Base-by-base conservation (phyloP, 2,888 invertebrate species). In the Glyphotaelius pellucidus region DNA sequence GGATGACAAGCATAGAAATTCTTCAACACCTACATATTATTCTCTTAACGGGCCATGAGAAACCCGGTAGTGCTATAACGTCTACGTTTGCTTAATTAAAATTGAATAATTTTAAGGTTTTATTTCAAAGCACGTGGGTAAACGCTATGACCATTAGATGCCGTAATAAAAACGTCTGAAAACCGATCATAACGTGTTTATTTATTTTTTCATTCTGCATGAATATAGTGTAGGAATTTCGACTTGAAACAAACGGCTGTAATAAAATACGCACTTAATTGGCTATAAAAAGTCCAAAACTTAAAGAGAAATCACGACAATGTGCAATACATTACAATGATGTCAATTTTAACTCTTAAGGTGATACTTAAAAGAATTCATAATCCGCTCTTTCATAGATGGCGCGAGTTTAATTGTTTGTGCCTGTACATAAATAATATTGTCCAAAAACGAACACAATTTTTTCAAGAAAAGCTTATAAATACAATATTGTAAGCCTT, bases 1-100 rank as follows among this genome's bases (percentile, higher is more conserved):
- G 25, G 67, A n/a, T 67, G 67, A 83, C 30, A 80, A 86, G 91
- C 87, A 80, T 90, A 90, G 80, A 92, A 90, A 80, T 91, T 89
- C 89, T 89, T 38, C 19, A 47, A 81, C 91, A 80, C 88, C 81
- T 91, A 80, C 91, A 19, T 81, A 79, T 47, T 80, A 38, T 80
- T 30, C n/a, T 25, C 15, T 11, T 5, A 47, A 83, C 15, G 89
- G 25, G 79, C 80, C 38, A 84, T 90, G 91, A 52, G 91, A 89
- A 89, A 67, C 47, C 86, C 47, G 32, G 91, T 38, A 87, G 47
- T 87, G 35, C 31, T 47, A 67, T 90, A 84, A 91, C 83, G 32
- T 67, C 83, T 81, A 31, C 32, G 35, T 19, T n/a, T 67, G 25
- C 67, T 67, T 67, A 25, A 67, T 67, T 9, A 67, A 25, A 67